Base-by-base conservation (phyloP, 1,140 invertebrate genomes). In the Varroa destructor region DNA sequence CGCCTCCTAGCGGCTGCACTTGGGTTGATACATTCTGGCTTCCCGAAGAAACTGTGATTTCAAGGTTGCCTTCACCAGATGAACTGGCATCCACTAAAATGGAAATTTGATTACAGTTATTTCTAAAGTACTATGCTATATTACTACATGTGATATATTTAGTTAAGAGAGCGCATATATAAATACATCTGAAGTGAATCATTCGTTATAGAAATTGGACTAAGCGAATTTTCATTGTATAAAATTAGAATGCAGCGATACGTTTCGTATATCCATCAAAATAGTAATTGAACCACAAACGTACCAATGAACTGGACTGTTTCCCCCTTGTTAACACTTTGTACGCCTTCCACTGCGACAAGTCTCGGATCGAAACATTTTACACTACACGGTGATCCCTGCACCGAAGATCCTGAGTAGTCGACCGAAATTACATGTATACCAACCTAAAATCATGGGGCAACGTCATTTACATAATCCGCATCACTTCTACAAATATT, bases 11-110 rank as follows among this genome's bases (percentile, higher is more conserved):
- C 6, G 93, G 90, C 79, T 93, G 90, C n/a, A 97, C 93, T 85
- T 96, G 92, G 42, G 94, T 97, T n/a, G 93, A 92, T 75, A 97
- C 92, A 78, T 94, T 95, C 61, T 91, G 85, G 4, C 92, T 93
- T 77, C 91, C 86, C 54, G 90, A 90, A 73, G 89, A 90, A 74
- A 98, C 95, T 37, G 92, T 93, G 55, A 98, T 97, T 82, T 98
- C 95, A 64, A 98, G 82, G 81, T 96, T 97, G 61, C 96, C 96
- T 83, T 98, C 95, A 12, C 96, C 96, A 71, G 93, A 93, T 80
- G 92, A 88, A 74, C 88, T 89, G 6, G 93, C 94, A 82, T 98
- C 93, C 55, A 98, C 94, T 87, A 74, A 74, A 76, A 75, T 43
- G 1, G 61, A 67, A 40, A 36, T 1, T 12, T 2, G 36, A 67